Base-by-base conservation (phyloP, 2,113 vertebrate species). In the Anolis sagrei region DNA sequence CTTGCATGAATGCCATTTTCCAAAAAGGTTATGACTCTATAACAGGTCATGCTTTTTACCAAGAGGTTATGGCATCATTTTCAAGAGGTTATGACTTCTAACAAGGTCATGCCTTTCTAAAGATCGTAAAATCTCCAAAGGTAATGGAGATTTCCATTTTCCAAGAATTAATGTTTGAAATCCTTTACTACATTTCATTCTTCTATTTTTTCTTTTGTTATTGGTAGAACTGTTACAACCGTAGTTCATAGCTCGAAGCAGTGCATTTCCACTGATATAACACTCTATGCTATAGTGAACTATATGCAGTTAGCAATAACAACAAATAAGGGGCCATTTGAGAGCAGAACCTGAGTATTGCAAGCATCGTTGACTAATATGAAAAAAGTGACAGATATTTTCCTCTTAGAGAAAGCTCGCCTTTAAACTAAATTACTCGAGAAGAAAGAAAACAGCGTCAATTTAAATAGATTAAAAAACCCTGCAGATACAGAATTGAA, bases 201-300 rank as follows among this genome's bases (percentile, higher is more conserved):
- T 70, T 72, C 3, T 4, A 69, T 44, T 34, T 32, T 88, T 75
- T 87, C 87, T 29, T 58, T 1, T 68, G 1, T 27, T 87, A 39
- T 62, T 14, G 79, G 68, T 51, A 39, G 72, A 77, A 66, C 3
- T 69, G 2, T 2, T 7, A 23, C 8, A 83, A 44, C 1, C 9
- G 0, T 0, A 14, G 0, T 0, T 2, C 23, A 83, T 83, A 66
- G 51, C 83, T 82, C 73, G 13, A 34, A 23, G 13, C 18, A 61
- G 61, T 74, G 9, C 21, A 0, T 54, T 82, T 13, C 78, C 16
- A 10, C 9, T 75, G 32, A 5, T 87, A 27, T 36, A 82, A 84
- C 72, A 23, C 23, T 82, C 9, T 54, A 11, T 72, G 44, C 19
- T 36, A 2, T 54, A 54, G 54, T 58, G 54, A 51, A 32, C 48